These are phyloP conservation scores for Gavia stellata DNA, from an alignment of 2,113 vertebrate genomes.

Conservation along the genomic window DNA sequence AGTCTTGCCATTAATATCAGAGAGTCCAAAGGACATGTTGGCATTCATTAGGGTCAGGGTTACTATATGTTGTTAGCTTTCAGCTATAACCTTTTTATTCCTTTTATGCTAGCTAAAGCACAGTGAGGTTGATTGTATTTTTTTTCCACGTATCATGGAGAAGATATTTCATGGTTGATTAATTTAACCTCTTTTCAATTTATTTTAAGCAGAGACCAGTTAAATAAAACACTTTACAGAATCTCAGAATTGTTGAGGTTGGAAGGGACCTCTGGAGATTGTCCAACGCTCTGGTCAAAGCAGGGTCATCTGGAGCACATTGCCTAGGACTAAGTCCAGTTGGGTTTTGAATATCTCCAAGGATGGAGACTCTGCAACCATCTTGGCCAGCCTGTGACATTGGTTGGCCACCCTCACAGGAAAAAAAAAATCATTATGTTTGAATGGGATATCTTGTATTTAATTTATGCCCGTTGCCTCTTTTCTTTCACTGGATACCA, in stretches of 20 bases:
- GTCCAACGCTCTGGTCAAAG: neutral
- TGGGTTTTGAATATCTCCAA: neutral
- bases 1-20: neutral
- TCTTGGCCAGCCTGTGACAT: neutral
- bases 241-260: neutral
- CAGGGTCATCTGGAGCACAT: neutral
- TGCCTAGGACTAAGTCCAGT: neutral
- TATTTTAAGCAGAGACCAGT: neutral
- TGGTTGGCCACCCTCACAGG: neutral
- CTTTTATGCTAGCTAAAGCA: neutral
- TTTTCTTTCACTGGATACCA: neutral
- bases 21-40: neutral
- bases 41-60: neutral
- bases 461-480: neutral
- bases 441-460: neutral
- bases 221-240: neutral
- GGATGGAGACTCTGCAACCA: neutral
- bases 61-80: neutral
- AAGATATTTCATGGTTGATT: neutral
- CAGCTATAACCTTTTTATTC: neutral
- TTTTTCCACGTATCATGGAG: fast-evolving
- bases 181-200: neutral
- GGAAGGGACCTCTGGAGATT: neutral
- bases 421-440: neutral
- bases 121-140: neutral